Conservation (phyloP, 1,140 invertebrate species). For the Callitettix versicolor region DNA sequence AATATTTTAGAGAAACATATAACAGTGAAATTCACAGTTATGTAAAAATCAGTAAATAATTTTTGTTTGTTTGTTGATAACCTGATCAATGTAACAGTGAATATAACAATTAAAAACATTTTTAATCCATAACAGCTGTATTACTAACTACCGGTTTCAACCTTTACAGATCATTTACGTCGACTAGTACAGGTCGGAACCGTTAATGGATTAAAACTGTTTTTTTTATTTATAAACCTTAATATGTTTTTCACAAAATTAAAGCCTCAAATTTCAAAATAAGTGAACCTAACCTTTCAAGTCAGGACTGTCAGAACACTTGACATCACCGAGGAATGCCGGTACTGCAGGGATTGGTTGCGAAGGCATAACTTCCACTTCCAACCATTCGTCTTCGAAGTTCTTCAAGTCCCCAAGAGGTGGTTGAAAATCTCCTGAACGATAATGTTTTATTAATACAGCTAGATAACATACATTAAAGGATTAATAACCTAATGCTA, state of each 20-base stretch:
- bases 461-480: background rate
- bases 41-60: no score
- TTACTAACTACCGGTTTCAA: no score
- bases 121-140: no score
- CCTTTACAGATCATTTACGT: no score
- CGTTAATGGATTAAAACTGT: background rate
- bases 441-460: conserved; percentile 17
- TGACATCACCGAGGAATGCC: conserved; percentile 11
- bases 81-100: no score
- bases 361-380: conserved; percentile 63
- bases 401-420: conserved; percentile 59
- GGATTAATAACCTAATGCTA: conserved; percentile 4
- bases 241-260: no score
- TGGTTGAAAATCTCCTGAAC: conserved; percentile 45
- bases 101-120: no score
- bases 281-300: no score
- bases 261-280: background rate
- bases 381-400: conserved; percentile 84
- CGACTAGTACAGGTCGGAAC: no score
- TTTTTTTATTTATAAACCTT: background rate
- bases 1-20: no score
- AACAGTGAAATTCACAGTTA: no score
- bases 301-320: conserved; percentile 15
- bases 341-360: conserved; percentile 13
- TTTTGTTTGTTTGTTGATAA: no score